Evolutionary conservation across 2,797 vertebrate species (phyloP).

Genomic region (Aphelocoma californica): DNA sequence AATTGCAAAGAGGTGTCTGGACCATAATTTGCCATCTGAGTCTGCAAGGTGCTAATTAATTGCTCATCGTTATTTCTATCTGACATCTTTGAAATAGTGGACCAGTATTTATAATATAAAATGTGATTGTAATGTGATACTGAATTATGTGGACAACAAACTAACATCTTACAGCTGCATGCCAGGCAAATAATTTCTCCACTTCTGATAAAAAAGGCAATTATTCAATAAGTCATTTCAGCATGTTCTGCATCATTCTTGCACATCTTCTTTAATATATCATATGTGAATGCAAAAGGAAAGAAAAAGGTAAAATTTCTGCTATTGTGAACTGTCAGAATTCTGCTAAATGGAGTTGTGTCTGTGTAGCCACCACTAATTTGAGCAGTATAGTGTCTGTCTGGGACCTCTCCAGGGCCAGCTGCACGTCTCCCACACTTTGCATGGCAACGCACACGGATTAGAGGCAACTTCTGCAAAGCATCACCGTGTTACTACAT

Average conservation of each 20-base stretch:
- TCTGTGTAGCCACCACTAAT: neutral
- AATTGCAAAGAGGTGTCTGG: neutral
- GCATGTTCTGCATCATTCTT: neutral
- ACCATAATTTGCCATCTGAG: neutral
- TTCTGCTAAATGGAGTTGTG: neutral
- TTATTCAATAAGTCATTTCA: neutral
- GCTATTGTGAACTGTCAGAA: neutral
- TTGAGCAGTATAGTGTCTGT: neutral
- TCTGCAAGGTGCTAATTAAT: neutral
- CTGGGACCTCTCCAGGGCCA: neutral
- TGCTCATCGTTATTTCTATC: neutral
- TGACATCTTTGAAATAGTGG: neutral
- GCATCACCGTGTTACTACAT: neutral
- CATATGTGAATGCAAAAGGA: neutral
- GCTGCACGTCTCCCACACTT: neutral
- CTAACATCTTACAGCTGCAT: neutral
- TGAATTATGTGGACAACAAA: neutral
- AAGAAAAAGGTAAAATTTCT: neutral
- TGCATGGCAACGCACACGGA: neutral
- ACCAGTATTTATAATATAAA: neutral
- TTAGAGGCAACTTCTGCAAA: neutral
- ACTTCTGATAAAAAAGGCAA: neutral
- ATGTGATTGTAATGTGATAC: neutral
- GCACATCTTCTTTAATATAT: neutral
- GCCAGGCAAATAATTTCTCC: neutral